Evolutionary conservation across 1,140 invertebrate genomes (phyloP).

Genomic region (Drosophila ohnishii): DNA sequence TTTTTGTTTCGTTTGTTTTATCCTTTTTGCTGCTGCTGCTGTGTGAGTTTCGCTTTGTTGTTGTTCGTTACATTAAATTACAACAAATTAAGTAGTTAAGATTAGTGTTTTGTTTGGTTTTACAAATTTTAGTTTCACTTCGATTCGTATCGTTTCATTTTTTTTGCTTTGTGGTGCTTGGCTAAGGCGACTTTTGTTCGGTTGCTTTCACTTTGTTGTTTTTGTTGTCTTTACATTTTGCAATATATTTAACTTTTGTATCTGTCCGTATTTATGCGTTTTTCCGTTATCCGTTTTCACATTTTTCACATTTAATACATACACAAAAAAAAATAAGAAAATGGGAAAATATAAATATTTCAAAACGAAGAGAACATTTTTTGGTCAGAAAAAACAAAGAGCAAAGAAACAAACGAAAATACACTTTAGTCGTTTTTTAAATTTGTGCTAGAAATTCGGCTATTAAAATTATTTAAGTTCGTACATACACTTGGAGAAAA

Average conservation of each 20-base stretch:
- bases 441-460: constrained; percentile 81
- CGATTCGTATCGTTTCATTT: constrained; percentile 59
- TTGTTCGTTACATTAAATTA: constrained; percentile 55
- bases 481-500: constrained; percentile 69
- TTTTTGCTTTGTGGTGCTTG: constrained; percentile 77
- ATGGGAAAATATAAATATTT: constrained; percentile 7
- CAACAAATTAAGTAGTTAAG: constrained; percentile 72
- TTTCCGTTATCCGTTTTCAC: constrained; percentile 37
- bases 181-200: constrained; percentile 82
- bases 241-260: constrained; percentile 75
- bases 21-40: constrained; percentile 35
- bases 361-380: constrained; percentile 2
- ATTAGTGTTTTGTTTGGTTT: constrained; percentile 63
- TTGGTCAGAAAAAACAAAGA: background rate
- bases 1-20: background rate
- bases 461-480: constrained; percentile 82
- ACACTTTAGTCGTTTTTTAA: constrained; percentile 46
- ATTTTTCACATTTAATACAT: constrained; percentile 44
- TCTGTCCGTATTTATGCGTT: constrained; percentile 47
- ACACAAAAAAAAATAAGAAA: constrained; percentile 42
- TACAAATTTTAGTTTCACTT: constrained; percentile 58
- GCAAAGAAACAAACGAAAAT: constrained; percentile 30
- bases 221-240: constrained; percentile 76
- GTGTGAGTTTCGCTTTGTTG: constrained; percentile 37
- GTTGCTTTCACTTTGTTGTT: constrained; percentile 65